Conservation (phyloP, 2,888 invertebrate species). For the Cremastobaeus sp. region DNA sequence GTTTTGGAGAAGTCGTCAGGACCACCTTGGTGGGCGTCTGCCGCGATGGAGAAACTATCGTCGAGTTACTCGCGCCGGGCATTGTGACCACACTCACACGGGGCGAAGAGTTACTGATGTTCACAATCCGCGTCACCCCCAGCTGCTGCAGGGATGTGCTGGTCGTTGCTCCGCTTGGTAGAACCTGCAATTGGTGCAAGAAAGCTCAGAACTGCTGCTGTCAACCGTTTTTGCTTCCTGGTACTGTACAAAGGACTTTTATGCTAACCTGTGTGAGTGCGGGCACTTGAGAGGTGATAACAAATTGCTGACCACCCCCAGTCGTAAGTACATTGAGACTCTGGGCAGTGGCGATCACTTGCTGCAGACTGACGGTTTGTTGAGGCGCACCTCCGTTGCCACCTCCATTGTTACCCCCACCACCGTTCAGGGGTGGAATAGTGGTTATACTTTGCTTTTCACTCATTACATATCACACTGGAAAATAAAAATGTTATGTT, state of each 20-base stretch:
- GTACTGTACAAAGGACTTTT: too few relatives aligned
- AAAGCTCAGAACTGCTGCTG: too few relatives aligned
- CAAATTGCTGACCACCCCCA: constrained; percentile 77
- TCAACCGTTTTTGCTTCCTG: neutral
- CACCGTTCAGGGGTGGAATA: constrained; percentile 77
- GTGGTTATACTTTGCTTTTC: constrained; percentile 77
- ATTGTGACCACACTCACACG: constrained; percentile 73
- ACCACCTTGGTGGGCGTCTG: constrained; percentile 75
- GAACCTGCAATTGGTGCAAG: constrained; percentile 67
- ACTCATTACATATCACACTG: constrained; percentile 77
- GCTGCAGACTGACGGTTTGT: constrained; percentile 75
- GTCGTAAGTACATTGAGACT: constrained; percentile 77
- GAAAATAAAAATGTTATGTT: constrained; percentile 42
- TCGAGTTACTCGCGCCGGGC: constrained; percentile 69
- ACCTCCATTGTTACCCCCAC: constrained; percentile 75
- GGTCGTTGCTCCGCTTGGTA: constrained; percentile 72
- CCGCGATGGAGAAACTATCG: constrained; percentile 71
- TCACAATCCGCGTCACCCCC: constrained; percentile 80
- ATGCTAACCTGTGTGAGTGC: constrained; percentile 79
- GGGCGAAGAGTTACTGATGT: constrained; percentile 74
- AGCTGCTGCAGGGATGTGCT: constrained; percentile 76
- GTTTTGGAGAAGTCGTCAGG: constrained; percentile 75
- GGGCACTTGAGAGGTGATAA: constrained; percentile 79
- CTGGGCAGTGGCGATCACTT: constrained; percentile 76
- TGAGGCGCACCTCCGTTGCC: constrained; percentile 71